phyloP scores from a whole-genome alignment of 2,797 vertebrate species.

The Xyrichtys novacula region DNA sequence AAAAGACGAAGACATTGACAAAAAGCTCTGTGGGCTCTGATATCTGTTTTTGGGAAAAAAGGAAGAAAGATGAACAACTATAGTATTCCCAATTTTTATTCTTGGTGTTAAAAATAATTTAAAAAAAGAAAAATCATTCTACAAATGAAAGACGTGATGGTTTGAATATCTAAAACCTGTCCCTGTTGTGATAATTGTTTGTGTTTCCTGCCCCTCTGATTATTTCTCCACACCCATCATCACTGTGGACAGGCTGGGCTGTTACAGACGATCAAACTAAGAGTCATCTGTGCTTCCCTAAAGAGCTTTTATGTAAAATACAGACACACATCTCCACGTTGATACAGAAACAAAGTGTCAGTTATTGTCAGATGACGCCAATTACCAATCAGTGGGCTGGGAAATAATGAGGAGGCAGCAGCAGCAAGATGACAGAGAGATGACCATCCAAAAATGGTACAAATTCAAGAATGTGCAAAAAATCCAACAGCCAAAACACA shows the following conservation, averaged over 20 bases:
- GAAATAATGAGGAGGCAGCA: conserved; percentile 15
- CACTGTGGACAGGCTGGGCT: conserved; percentile 36
- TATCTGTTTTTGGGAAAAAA: not conserved
- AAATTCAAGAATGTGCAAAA: too few species aligned
- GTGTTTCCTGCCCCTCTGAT: conserved; percentile 28
- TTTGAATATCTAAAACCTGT: conserved; percentile 3
- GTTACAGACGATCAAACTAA: conserved; percentile 53
- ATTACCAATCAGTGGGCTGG: conserved; percentile 68
- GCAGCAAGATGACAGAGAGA: not conserved
- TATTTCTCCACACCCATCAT: conserved; percentile 46
- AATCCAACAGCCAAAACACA: too few species aligned
- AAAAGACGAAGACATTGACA: not conserved
- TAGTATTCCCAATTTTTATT: not conserved
- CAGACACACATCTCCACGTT: conserved; percentile 47
- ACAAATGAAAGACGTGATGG: not conserved
- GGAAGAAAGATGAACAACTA: not conserved
- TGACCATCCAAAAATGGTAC: too few species aligned
- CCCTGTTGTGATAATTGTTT: not conserved
- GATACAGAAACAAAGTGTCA: conserved; percentile 50
- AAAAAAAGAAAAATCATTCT: not conserved
- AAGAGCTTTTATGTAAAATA: conserved; percentile 63
- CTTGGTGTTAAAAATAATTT: not conserved
- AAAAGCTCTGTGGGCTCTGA: not conserved
- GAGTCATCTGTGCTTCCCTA: conserved; percentile 26
- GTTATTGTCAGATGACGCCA: conserved; percentile 62